Base-by-base conservation (phyloP, 2,113 vertebrate species). In the Pelmatolapia mariae region DNA sequence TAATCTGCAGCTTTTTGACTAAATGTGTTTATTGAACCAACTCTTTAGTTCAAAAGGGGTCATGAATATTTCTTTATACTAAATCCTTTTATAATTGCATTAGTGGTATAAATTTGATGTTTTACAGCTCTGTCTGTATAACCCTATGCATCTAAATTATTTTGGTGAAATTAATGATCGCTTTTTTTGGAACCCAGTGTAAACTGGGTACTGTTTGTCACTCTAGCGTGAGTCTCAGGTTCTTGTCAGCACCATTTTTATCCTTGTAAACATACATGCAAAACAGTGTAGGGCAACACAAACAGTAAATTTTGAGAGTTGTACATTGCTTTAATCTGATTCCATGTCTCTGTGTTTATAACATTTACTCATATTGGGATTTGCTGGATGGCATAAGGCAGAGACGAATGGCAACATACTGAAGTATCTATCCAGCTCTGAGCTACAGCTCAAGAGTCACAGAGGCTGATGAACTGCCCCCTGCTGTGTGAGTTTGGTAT, bases 391-490 rank as follows among this genome's bases (percentile, higher is more conserved):
- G 10, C 33, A 38, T n/a, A 66, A 38, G 61, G 4, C 61, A n/a
- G 26, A 78, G 26, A 50, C 7, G 8, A 78, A 26, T 50, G 45
- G 18, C 43, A 78, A 31, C 71, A 76, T 29, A 19, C 15, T 29
- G 6, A 76, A 47, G 9, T 29, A 40, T 59, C 1, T 45, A 24
- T 8, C 1, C 76, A 80, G 43, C 22, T 59, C 54, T 83, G 22
- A 71, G 3, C 3, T 81, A 31, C 22, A 61, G 40, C 10, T 56
- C 1, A 9, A 31, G 4, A 84, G 10, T 50, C 4, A 50, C 38
- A 50, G 7, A 86, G 66, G 43, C 19, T 15, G 26, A 38, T 52
- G 63, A 47, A 61, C 85, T 79, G 92, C 93, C 93, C 92, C 87
- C 94, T 95, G 66, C 80, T 82, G 91, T 80, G 22, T 57, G 43